Base-by-base conservation (phyloP, 1,140 invertebrate genomes). In the Zaprionus africanus region DNA sequence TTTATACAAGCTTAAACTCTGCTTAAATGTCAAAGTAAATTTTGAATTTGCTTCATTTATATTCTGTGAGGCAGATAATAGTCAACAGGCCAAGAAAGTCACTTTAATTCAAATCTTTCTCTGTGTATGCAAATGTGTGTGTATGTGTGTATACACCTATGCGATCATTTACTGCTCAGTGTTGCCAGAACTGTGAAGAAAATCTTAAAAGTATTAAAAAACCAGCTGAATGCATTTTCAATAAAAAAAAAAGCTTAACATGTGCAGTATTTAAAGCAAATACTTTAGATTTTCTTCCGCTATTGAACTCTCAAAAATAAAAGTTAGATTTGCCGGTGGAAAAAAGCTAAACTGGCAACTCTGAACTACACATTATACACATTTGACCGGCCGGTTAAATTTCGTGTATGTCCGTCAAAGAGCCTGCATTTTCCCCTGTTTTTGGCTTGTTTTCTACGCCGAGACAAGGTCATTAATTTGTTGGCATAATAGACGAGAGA, bases 381-480 rank as follows among this genome's bases (percentile, higher is more conserved):
- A 51, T 56, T 59, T 64, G 38, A 34, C 64, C 71, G 57, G 31
- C 28, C 65, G 65, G 51, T 68, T 68, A 19, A 43, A 26, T 68
- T 68, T 46, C 4, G 17, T 22, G 11, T 19, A 6, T 34, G 15
- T 36, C 5, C 54, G 17, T 1, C 19, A 57, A 34, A 34, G 26
- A 9, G 34, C n/a, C 22, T 65, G 43, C 58, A 24, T 26, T 73
- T 63, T 26, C 22, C 12, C 36, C n/a, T 17, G 51, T 57, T 22
- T 64, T 26, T 15, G n/a, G 12, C 36, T 56, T 26, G 38, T 59
- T 31, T 46, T 2, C 61, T 24, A 34, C 22, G 19, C 17, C 15
- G 28, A 24, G 61, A 34, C 69, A 76, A 76, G 74, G 74, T 76
- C 62, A 59, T 76, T 76, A 64, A 46, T 66, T 49, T 58, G 26